Evolutionary conservation across 2,797 vertebrate species (phyloP).

Genomic region (Dendrocincla tyrannina): DNA sequence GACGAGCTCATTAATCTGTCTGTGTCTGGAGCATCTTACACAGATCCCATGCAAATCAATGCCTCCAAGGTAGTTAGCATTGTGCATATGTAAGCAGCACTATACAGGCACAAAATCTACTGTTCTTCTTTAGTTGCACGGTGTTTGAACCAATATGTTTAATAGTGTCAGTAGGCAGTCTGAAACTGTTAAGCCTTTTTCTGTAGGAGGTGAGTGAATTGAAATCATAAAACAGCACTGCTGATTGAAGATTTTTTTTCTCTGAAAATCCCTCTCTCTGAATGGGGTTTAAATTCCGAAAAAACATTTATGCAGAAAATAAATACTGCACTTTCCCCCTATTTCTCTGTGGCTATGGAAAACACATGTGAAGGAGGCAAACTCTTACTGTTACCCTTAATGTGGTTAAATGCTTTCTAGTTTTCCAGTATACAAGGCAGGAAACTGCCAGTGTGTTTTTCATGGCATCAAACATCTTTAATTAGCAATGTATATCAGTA

Average conservation of each 20-base stretch:
- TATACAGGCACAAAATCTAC: background rate
- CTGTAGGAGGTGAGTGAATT: conserved; percentile 4
- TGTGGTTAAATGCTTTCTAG: conserved; percentile 7
- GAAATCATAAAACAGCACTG: background rate
- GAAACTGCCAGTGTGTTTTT: conserved; percentile 14
- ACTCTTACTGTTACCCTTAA: background rate
- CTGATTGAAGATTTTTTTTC: background rate
- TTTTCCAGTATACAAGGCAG: conserved; percentile 14
- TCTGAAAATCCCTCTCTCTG: conserved; percentile 10
- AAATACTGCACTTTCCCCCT: background rate
- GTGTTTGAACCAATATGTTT: conserved; percentile 9
- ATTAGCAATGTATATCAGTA: background rate
- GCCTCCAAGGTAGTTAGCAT: conserved; percentile 35
- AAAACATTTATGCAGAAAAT: background rate
- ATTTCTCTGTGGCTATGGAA: background rate
- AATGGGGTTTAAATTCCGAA: background rate
- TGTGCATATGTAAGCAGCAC: conserved; percentile 43
- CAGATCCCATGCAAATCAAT: conserved; percentile 60
- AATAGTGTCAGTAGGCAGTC: conserved; percentile 21
- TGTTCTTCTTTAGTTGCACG: background rate
- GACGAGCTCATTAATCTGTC: conserved; percentile 59
- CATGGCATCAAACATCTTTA: conserved; percentile 1
- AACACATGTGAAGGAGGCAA: conserved; percentile 13
- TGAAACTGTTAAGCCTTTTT: conserved; percentile 2
- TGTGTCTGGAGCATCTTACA: conserved; percentile 60